phyloP scores from a whole-genome alignment of 2,797 vertebrate species.

The Myotis daubentonii region DNA sequence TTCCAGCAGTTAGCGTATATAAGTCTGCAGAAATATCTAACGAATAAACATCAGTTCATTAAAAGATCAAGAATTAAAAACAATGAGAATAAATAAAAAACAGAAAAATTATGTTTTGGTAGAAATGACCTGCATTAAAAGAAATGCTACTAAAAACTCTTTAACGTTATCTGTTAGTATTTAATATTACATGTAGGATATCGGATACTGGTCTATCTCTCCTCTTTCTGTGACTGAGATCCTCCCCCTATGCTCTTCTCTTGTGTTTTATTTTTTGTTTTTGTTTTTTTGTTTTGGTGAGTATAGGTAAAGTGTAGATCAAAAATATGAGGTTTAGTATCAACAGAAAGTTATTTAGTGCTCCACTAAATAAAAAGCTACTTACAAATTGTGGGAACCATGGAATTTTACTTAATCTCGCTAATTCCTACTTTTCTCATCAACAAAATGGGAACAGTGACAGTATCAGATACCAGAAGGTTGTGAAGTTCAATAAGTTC shows the following conservation, averaged over 20 bases:
- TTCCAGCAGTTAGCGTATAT: not conserved
- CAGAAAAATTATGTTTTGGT: not conserved
- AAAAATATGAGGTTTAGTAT: not conserved
- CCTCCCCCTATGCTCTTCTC: no score
- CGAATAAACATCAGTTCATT: not conserved
- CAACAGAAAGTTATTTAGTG: not conserved
- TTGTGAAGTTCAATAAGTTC: no score
- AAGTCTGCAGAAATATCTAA: not conserved
- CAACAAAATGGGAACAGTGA: not conserved
- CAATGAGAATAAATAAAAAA: conserved; percentile 4
- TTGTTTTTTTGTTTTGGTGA: no score
- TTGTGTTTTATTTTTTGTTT: no score
- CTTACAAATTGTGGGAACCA: not conserved
- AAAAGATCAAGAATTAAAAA: conserved; percentile 15
- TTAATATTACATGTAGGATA: not conserved
- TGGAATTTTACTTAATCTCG: not conserved
- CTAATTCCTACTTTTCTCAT: not conserved
- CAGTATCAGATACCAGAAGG: no score
- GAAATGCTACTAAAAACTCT: not conserved
- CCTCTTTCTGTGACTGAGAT: no score
- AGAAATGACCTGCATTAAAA: not conserved
- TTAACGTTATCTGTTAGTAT: not conserved
- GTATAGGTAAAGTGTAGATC: no score
- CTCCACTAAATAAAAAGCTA: not conserved
- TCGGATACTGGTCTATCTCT: not conserved